Evolutionary conservation across 37 sponge, comb jelly and placozoan genomes (phyloP).

Genomic region (Sycon ciliatum): DNA sequence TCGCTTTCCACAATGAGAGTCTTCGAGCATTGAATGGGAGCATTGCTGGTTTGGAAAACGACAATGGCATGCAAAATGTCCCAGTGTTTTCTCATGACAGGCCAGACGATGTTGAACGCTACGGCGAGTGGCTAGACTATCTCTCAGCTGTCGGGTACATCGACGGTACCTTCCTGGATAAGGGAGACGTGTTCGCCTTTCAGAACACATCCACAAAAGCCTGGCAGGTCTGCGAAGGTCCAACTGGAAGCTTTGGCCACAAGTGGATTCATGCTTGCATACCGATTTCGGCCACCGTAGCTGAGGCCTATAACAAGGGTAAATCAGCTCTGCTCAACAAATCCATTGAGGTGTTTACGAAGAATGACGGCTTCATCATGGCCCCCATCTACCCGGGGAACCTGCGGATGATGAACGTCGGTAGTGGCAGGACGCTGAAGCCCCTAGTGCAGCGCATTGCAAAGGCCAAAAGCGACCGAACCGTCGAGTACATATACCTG

Average conservation of each 20-base stretch:
- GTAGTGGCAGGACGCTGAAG: no score
- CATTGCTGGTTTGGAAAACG: conserved; percentile 18
- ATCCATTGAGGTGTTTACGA: no score
- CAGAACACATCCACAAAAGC: conserved; percentile 18
- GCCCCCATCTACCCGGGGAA: no score
- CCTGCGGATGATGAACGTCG: no score
- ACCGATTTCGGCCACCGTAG: conserved; percentile 15
- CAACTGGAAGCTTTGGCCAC: conserved; percentile 14
- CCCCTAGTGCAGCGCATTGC: no score
- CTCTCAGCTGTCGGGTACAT: background rate
- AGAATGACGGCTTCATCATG: no score
- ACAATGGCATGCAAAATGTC: conserved; percentile 23
- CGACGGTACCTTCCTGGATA: conserved; percentile 20
- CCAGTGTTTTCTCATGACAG: no score
- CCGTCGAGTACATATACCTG: no score
- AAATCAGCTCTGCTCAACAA: conserved; percentile 17
- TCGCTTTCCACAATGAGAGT: background rate
- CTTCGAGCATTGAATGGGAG: conserved; percentile 22
- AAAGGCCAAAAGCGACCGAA: no score
- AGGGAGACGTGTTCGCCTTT: background rate
- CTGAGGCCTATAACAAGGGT: conserved; percentile 11
- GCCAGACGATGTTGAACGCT: no score
- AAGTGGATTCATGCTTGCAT: conserved; percentile 24
- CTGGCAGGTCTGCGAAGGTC: conserved; percentile 29
- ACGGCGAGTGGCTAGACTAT: conserved; percentile 10